Evolutionary conservation across 2,888 invertebrate species (phyloP), one percentile per base, ranked within the genome.

Genomic region (Lycocerus yunnanus): DNA sequence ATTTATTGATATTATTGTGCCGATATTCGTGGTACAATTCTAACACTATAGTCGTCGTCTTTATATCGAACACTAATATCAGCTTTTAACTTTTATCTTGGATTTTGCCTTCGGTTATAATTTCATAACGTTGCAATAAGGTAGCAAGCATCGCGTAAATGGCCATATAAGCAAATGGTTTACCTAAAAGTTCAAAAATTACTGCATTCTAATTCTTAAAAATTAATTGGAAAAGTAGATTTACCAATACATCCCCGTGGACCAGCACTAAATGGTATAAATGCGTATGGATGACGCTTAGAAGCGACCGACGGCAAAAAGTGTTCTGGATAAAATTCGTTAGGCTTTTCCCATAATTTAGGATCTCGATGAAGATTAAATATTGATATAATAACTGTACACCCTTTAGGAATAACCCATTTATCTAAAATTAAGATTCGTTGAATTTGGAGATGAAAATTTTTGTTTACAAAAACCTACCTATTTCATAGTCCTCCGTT

Each of bases 261-360:
- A 60, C 85, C 85, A 11, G 83, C 82, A 80, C 85, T 85, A 66
- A 85, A 85, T 1, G 85, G 85, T 43, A 85, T 14, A 79, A 80
- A 85, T 4, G 83, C 78, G 70, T 82, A 85, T 20, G 80, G 75
- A 73, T 82, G 82, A 43, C 85, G 78, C 58, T 80, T 79, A 14
- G 71, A 68, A 6, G 80, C 82, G 6, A 66, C 72, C 76, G 84
- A 84, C 2, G 84, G 84, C n/a, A 83, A 68, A 78, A 85, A 85
- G 80, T 85, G 84, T 59, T 85, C 84, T 1, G 85, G 85, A 77
- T 85, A 79, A 72, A 85, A 85, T 74, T 85, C 80, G 10, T 82
- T 71, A 1, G 85, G 85, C 24, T 82, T 82, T 66, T 82, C 79
- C 85, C 85, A 85, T 66, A 81, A 78, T 15, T 69, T 69, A 13